Base-by-base conservation (phyloP, 2,888 invertebrate genomes). In the Carterocephalus palaemon region DNA sequence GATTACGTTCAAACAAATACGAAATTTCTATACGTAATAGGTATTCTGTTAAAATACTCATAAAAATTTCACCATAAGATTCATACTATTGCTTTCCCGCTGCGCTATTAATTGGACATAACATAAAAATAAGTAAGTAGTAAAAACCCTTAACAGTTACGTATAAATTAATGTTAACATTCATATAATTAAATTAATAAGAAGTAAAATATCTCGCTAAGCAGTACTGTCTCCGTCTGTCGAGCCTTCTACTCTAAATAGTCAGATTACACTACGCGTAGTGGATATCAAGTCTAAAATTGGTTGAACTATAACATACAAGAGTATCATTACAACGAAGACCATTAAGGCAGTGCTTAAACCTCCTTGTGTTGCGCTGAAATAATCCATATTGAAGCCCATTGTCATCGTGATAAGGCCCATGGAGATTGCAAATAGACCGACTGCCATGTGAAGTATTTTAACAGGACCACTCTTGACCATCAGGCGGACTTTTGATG, bases 361-460 rank as follows among this genome's bases (percentile, higher is more conserved):
- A 0, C 68, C 67, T 6, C 69, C 77, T 51, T 74, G 70, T 0
- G 60, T 42, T 1, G 63, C 61, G 16, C 64, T 59, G 49, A 72
- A 85, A 53, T 70, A 75, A 33, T 73, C 73, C 73, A 75, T 82
- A 51, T 86, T 74, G 57, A 87, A 78, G 3, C 86, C 88, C 47
- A 87, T 67, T 0, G 60, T 59, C 53, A 87, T 74, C 0, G 85
- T 72, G 0, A 82, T 65, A 54, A 90, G 88, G 1, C 90, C 90
- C 67, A 89, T 76, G 5, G 73, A 64, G 20, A 89, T 64, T 1
- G 89, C 84, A 32, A 77, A 68, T 6, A 87, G 67, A 5, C 89
- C 90, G 1, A 89, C 70, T n/a, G 85, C 69, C 46, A 89, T 72
- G 62, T 90, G 90, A 6, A 84, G 48, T 5, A 88, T 83, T 54